Base-by-base conservation (phyloP, 2,888 invertebrate genomes). In the Carabus problematicus region DNA sequence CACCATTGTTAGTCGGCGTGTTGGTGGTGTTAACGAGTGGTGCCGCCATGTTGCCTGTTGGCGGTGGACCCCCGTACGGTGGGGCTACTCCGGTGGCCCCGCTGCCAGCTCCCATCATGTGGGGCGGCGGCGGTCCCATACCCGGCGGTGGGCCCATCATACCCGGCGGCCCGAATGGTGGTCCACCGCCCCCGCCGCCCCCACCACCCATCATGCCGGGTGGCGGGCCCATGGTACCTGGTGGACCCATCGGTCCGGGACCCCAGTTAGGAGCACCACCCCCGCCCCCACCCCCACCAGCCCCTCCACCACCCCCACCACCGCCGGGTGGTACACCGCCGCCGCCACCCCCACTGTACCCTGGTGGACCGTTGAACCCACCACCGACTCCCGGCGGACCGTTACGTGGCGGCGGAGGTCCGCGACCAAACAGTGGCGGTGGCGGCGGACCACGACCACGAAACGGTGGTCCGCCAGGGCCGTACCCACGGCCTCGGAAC, bases 201-300 rank as follows among this genome's bases (percentile, higher is more conserved):
- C n/a, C n/a, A 74, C 84, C 85, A n/a, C 79, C 77, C 85, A 86
- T 86, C 83, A 86, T 83, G 71, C 84, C 85, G 0, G 87, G 87
- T 19, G 87, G 87, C 29, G 82, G 82, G 61, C 78, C 77, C 72
- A 79, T 76, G 0, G 85, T 84, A 82, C 83, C 87, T 39, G 88
- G 83, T 18, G 86, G 86, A 0, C 86, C 85, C 45, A 85, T 86
- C 0, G 87, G 87, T 82, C 85, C 86, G 19, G 88, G 88, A 11
- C 89, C 90, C 91, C 91, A 92, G 79, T 89, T 91, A 12, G 89
- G 89, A 16, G 85, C 86, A 85, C 83, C 86, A 83, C 71, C 84
- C 85, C 0, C 80, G 70, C 81, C 81, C 72, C 84, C 87, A 8
- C 88, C 87, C 85, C 0, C 80, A 70, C 81, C 81, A 69, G 84